Percentiles rank a stretch among this genome's conserved stretches.
These are phyloP conservation scores for Hoplostethus mediterraneus DNA, from an alignment of 2,797 vertebrate genomes.

Conservation along the genomic window DNA sequence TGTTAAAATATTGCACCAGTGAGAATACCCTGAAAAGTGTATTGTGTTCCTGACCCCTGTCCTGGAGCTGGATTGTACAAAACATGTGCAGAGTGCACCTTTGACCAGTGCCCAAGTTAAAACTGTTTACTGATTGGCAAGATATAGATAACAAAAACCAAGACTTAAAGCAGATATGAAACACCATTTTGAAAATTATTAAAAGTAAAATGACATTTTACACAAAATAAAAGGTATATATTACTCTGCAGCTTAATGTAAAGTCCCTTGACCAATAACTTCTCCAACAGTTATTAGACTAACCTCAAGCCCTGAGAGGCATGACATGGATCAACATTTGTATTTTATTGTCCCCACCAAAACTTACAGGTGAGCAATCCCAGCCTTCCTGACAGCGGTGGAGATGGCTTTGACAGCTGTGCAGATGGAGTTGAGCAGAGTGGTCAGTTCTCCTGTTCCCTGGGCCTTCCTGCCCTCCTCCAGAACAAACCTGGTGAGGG, in stretches of 20 bases:
- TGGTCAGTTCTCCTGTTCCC: constrained; percentile 92
- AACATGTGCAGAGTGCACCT: constrained; percentile 42
- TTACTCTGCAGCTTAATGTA: no score
- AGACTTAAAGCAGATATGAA: not conserved
- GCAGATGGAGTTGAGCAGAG: constrained; percentile 92
- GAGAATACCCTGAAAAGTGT: not conserved
- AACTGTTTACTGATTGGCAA: not conserved
- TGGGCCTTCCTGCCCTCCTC: constrained; percentile 91
- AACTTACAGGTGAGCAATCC: constrained; percentile 94
- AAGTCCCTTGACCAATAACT: no score
- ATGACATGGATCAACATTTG: not conserved
- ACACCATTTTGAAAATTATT: not conserved
- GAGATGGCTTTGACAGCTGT: constrained; percentile 94
- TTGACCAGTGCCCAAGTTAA: constrained; percentile 20
- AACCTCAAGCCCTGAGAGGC: no score
- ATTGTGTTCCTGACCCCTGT: constrained; percentile 47
- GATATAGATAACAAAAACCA: not conserved
- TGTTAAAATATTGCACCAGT: not conserved
- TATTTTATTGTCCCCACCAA: not conserved
- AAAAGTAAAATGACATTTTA: not conserved
- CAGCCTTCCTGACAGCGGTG: constrained; percentile 93
- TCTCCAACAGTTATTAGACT: no score
- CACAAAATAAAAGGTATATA: no score
- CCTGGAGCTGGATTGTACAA: not conserved
- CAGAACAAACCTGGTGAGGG: constrained; percentile 95